These are phyloP conservation scores for Lepilemur ruficaudatus DNA, from an alignment of 2,797 vertebrate genomes.

Conservation along the genomic window DNA sequence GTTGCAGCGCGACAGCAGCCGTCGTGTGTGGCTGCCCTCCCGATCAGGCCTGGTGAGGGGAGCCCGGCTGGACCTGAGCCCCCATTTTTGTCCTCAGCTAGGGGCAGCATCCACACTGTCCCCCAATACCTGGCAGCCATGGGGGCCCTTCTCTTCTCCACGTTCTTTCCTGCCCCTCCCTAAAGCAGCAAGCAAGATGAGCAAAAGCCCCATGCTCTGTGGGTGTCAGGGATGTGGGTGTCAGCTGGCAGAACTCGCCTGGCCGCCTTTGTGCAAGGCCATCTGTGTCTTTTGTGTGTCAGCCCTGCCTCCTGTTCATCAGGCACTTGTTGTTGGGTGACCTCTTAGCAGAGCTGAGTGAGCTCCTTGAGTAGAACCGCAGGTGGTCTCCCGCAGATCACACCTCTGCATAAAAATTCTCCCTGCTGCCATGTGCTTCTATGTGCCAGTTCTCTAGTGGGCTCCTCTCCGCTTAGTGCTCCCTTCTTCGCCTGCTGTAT, in stretches of 20 bases:
- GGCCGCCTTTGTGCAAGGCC: not conserved
- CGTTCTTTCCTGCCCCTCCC: not conserved
- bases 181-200: not conserved
- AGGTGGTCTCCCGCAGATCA: no score
- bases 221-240: not conserved
- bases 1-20: rapidly evolving
- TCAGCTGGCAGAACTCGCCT: not conserved
- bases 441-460: no score
- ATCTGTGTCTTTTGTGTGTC: not conserved
- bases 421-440: not conserved
- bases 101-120: not conserved
- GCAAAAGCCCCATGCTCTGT: not conserved
- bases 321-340: no score
- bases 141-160: not conserved
- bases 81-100: not conserved
- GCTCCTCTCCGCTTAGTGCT: not conserved
- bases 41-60: not conserved
- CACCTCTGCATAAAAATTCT: not conserved
- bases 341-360: not conserved
- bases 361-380: not conserved
- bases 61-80: not conserved
- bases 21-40: rapidly evolving
- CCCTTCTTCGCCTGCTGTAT: not conserved
- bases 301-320: not conserved
- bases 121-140: not conserved